Conservation (phyloP, 2,113 vertebrate genomes). For the Mystacornis crossleyi region DNA sequence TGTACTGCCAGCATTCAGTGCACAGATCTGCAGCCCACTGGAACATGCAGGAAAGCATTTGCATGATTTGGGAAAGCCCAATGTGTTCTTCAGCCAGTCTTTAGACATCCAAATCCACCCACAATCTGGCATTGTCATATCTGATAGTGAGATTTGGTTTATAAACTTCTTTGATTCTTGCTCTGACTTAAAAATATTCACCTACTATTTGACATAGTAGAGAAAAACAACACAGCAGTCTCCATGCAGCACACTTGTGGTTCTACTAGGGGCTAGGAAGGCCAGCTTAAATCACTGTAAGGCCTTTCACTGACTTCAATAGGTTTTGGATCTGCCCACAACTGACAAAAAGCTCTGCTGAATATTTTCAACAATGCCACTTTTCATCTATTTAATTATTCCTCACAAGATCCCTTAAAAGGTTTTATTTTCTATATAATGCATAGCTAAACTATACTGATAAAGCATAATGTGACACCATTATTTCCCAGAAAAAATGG, state of each 20-base stretch:
- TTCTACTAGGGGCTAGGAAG: background rate
- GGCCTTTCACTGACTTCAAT: background rate
- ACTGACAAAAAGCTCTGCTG: background rate
- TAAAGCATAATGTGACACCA: background rate
- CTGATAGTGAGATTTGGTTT: background rate
- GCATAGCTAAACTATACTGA: background rate
- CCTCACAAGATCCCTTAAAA: background rate
- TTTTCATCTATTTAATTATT: slow-evolving; percentile 5
- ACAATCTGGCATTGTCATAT: background rate
- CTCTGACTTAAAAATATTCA: background rate
- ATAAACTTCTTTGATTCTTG: background rate
- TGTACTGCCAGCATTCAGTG: background rate
- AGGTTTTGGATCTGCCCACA: background rate
- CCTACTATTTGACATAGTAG: background rate
- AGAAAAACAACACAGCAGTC: background rate
- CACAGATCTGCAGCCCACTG: background rate
- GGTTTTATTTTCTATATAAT: background rate
- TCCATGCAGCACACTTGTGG: background rate
- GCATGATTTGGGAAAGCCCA: background rate
- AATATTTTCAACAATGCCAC: background rate
- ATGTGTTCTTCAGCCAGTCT: background rate
- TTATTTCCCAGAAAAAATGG: background rate
- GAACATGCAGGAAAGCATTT: background rate
- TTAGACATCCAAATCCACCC: background rate
- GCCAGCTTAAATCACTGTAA: background rate